A percentile compares a stretch with the other conserved stretches of the same genome.
phyloP scores from a whole-genome alignment of 2,888 invertebrate species.

The Tridacna crocea region DNA sequence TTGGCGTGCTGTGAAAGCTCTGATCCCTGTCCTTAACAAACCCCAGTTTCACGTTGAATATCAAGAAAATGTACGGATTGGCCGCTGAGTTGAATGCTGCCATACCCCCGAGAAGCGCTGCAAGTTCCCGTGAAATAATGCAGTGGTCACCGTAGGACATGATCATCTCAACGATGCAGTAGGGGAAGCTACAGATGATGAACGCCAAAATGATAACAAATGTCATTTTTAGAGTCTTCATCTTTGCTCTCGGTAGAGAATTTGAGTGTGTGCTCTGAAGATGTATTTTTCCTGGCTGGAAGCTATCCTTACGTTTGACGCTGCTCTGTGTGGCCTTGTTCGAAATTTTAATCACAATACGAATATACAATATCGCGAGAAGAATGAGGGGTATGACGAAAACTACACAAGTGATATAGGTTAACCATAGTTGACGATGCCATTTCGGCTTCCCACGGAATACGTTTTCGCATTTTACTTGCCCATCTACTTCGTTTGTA shows the following conservation, averaged over 20 bases:
- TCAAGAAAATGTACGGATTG: slow-evolving; percentile 82
- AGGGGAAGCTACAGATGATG: slow-evolving; percentile 82
- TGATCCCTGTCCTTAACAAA: neutral
- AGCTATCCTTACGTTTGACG: slow-evolving; percentile 64
- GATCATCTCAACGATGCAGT: slow-evolving; percentile 82
- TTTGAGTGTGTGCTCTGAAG: slow-evolving; percentile 80
- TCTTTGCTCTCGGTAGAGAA: slow-evolving; percentile 82
- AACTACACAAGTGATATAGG: slow-evolving; percentile 76
- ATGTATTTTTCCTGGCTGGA: slow-evolving; percentile 79
- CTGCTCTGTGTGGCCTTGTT: slow-evolving; percentile 77
- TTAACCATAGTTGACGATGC: slow-evolving; percentile 79
- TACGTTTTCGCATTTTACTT: slow-evolving; percentile 78
- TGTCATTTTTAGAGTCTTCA: slow-evolving; percentile 84
- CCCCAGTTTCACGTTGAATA: slow-evolving; percentile 78
- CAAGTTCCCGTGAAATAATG: slow-evolving; percentile 65
- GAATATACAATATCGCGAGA: slow-evolving; percentile 79
- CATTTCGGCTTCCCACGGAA: slow-evolving; percentile 74
- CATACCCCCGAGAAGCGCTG: slow-evolving; percentile 80
- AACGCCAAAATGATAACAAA: slow-evolving; percentile 82
- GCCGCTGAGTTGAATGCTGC: slow-evolving; percentile 82
- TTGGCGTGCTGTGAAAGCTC: neutral
- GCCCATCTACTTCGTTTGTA: slow-evolving; percentile 64
- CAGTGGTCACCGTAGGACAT: slow-evolving; percentile 80
- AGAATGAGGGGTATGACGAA: slow-evolving; percentile 81
- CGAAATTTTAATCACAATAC: slow-evolving; percentile 82